These are phyloP conservation scores for Bombus waltoni DNA, from an alignment of 1,140 invertebrate species.

Conservation along the genomic window DNA sequence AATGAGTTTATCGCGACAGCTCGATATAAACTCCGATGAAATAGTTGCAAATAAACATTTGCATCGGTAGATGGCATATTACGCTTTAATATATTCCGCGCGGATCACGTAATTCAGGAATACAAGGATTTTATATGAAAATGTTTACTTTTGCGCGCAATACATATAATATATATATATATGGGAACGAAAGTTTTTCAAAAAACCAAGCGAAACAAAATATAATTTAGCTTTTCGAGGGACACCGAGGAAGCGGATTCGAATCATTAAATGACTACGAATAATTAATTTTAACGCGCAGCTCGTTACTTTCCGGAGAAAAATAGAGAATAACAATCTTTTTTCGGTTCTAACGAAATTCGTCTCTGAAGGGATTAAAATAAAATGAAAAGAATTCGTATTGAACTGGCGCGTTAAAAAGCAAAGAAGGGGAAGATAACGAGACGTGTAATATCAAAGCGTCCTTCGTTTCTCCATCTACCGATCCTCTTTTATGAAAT, in stretches of 20 bases:
- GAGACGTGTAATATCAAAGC: neutral
- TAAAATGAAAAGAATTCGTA: neutral
- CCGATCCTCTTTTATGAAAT: conserved; percentile 20
- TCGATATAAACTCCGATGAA: neutral
- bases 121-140: too few relatives aligned
- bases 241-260: too few relatives aligned
- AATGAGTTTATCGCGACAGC: neutral
- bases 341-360: neutral
- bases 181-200: neutral
- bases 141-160: too few relatives aligned
- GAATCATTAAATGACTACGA: too few relatives aligned
- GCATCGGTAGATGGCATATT: neutral
- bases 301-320: too few relatives aligned
- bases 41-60: neutral
- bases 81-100: neutral
- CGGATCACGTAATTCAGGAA: too few relatives aligned
- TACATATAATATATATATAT: neutral
- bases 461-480: neutral
- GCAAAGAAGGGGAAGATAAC: too few relatives aligned
- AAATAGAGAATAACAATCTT: neutral
- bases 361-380: neutral
- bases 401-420: neutral
- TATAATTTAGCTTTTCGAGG: too few relatives aligned
- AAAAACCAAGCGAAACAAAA: neutral
- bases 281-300: too few relatives aligned